phyloP scores from a whole-genome alignment of 2,888 invertebrate species.

The Tenthredo notha region DNA sequence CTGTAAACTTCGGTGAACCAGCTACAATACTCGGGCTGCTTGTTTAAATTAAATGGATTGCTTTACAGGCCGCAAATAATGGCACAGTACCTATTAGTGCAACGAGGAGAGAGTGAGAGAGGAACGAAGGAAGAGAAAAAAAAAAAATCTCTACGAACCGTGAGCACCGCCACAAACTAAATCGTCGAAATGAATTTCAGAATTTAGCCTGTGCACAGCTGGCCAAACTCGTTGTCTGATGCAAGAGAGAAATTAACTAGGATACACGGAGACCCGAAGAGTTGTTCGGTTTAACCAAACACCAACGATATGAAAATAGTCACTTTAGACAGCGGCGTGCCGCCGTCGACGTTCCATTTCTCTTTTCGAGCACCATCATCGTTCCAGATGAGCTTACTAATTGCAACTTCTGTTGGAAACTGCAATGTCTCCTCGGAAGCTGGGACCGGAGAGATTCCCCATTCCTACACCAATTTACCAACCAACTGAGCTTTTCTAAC shows the following conservation, averaged over 20 bases:
- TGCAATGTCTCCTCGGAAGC: constrained; percentile 31
- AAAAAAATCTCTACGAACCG: constrained; percentile 5
- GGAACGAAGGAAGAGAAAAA: not conserved
- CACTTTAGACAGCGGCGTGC: constrained; percentile 27
- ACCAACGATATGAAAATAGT: constrained; percentile 42
- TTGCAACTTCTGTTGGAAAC: constrained; percentile 42
- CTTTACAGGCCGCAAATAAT: constrained; percentile 63
- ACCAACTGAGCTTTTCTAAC: constrained; percentile 26
- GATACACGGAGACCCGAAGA: not conserved
- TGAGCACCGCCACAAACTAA: constrained; percentile 9
- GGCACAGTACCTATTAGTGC: constrained; percentile 31
- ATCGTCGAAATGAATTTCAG: constrained; percentile 34
- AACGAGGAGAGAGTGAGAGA: not conserved
- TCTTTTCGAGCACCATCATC: constrained; percentile 40
- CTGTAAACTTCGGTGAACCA: constrained; percentile 60
- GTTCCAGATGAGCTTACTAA: constrained; percentile 46
- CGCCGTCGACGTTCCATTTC: constrained; percentile 3
- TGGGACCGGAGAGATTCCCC: not conserved
- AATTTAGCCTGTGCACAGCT: constrained; percentile 8
- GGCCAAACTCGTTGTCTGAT: not conserved
- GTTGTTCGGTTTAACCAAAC: constrained; percentile 38
- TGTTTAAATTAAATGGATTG: constrained; percentile 70
- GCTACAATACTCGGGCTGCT: constrained; percentile 59
- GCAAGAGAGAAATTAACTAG: constrained; percentile 24
- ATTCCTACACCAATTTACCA: not conserved